A percentile compares a stretch with the other conserved stretches of the same genome.
Conservation (phyloP, 2,113 vertebrate genomes). For the Corythornis cristatus region DNA sequence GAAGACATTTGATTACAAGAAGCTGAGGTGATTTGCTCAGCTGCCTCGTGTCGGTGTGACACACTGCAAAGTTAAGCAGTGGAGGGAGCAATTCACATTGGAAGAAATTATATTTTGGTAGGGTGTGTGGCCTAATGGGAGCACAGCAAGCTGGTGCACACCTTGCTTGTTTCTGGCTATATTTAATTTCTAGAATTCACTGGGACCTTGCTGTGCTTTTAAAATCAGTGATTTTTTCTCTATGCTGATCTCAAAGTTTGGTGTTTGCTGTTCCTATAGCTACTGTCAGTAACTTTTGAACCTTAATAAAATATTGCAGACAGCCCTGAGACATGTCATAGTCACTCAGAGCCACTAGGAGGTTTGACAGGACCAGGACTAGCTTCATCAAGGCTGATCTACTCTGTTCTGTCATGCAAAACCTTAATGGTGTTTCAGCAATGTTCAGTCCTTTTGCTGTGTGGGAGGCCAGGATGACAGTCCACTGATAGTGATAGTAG, state of each 20-base stretch:
- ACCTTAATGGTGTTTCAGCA: background rate
- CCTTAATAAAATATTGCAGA: background rate
- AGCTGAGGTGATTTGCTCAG: background rate
- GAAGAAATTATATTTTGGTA: background rate
- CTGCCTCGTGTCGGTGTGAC: background rate
- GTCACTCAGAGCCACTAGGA: background rate
- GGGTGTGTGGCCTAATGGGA: slow-evolving; percentile 38
- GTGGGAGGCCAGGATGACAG: background rate
- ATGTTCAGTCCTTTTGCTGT: background rate
- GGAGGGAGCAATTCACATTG: background rate
- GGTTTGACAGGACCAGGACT: background rate
- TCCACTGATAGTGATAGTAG: background rate
- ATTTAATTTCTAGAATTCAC: slow-evolving; percentile 8
- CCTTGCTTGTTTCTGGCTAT: background rate
- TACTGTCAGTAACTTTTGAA: background rate
- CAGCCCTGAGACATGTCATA: background rate
- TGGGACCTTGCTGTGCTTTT: background rate
- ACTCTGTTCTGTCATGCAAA: background rate
- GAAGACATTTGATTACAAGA: background rate
- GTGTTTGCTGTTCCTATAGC: background rate
- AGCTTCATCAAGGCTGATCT: background rate
- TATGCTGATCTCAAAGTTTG: background rate
- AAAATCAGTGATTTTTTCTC: background rate
- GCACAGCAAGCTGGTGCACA: background rate
- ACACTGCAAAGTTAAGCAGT: slow-evolving; percentile 1